Evolutionary conservation across 2,797 vertebrate species (phyloP), one percentile per base, ranked within the genome.

Genomic region (Hoplostethus atlanticus): DNA sequence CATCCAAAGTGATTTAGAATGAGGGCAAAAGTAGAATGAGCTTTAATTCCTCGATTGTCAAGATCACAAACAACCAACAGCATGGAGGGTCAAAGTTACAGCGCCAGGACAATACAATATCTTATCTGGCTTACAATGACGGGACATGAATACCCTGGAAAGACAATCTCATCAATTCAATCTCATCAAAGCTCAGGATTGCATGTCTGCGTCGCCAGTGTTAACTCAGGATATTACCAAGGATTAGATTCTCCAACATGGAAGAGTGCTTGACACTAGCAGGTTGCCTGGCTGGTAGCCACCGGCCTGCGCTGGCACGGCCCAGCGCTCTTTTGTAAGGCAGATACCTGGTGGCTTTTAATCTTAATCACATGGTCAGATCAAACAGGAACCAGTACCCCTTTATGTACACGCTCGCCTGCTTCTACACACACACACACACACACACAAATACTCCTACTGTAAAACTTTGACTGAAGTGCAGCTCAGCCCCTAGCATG

Each of bases 321-420:
- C 40, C 50, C 42, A 50, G 55, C 51, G 67, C 17, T 10, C 67
- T 17, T 44, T 63, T 70, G 52, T 58, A 53, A 68, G 48, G 56
- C 50, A 51, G 57, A 34, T 53, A 48, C 55, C 68, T 57, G 47
- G 63, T 47, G 16, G 3, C 48, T 60, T 71, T 25, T 65, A 10
- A 52, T 62, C 46, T 60, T 38, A 40, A 67, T 67, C 67, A 55
- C 52, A 46, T 31, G 28, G 62, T 56, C 71, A 66, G 61, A 38
- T 71, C 71, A 68, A 57, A 79, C 57, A 13, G 13, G 31, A 31
- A 62, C 36, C 44, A 4, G 51, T n/a, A 57, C 44, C 16, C 28
- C 56, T 48, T 25, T 30, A 66, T 69, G 66, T 70, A 40, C 46
- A 15, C 21, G 15, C 15, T 30, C 34, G 58, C 38, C 30, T 38